Percentiles rank a stretch among this genome's conserved stretches.
These are phyloP conservation scores for Kryptolebias marmoratus DNA, from an alignment of 2,113 vertebrate species.

Conservation along the genomic window DNA sequence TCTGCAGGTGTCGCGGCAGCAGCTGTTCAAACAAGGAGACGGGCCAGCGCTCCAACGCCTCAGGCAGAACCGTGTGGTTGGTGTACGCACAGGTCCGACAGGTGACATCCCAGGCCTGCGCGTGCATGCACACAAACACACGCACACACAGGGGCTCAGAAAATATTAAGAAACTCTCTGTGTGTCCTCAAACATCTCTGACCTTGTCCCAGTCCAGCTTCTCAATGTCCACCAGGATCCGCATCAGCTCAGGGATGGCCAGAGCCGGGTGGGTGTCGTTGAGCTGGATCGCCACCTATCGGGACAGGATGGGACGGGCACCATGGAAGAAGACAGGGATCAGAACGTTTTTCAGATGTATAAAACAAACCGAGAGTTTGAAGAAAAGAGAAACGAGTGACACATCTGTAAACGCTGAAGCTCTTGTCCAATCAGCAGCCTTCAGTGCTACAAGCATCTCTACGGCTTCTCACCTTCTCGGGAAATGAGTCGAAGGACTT, in stretches of 20 bases:
- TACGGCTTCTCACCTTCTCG: constrained; percentile 82
- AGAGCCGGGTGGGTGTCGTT: constrained; percentile 96
- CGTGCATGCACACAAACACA: no score
- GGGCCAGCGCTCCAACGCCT: constrained; percentile 97
- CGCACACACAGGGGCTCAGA: no score
- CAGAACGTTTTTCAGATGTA: no score
- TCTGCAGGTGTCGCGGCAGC: constrained; percentile 94
- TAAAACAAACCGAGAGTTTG: no score
- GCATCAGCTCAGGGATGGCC: constrained; percentile 97
- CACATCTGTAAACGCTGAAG: no score
- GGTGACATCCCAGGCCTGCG: constrained; percentile 93
- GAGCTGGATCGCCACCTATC: constrained; percentile 93
- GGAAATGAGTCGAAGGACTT: constrained; percentile 88
- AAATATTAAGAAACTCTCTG: no score
- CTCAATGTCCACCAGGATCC: constrained; percentile 95
- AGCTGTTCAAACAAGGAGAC: constrained; percentile 90
- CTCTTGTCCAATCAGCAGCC: no score
- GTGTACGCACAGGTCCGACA: constrained; percentile 93
- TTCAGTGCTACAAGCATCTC: no score
- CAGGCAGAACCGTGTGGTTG: constrained; percentile 96
- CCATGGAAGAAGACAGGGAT: no score
- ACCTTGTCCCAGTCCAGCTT: constrained; percentile 92
- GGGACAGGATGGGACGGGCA: neutral
- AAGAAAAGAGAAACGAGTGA: no score
- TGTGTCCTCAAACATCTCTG: no score